Base-by-base conservation (phyloP, 1,140 invertebrate species). In the Bombus superbus region DNA sequence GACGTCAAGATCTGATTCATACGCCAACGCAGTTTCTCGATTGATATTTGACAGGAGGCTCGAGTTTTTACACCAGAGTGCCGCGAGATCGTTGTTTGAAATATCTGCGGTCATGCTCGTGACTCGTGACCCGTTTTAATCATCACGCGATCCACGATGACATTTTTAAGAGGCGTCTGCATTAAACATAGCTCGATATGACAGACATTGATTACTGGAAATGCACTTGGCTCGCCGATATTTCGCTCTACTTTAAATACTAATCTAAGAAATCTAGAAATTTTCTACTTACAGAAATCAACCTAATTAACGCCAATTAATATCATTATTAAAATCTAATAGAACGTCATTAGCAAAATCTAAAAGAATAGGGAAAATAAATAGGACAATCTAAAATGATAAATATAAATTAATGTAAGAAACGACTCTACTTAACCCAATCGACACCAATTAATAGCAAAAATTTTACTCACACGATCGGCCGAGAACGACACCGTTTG, bases 401-500 rank as follows among this genome's bases (percentile, higher is more conserved):
- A 53, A 53, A 53, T 53, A 53, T 53, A 53, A 53, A 53, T 53
- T 22, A 53, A 18, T 53, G 1, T 53, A 53, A 53, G 5, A 53
- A 18, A 47, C 15, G 6, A 47, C 15, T 5, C 15, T 47, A 47
- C 47, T 18, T 53, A 53, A 53, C 6, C 18, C 22, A 53, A 53
- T 53, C 47, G 18, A n/a, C 59, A 1, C 1, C 9, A 28, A 28
- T 62, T 62, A 13, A 28, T 62, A 62, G 9, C 59, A 68, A 40
- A 40, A 71, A 42, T 40, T 66, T 13, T 42, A 93, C 94, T 95
- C 93, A 97, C 97, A 90, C 96, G 94, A 42, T 95, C 93, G 79
- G 96, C 95, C 64, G 94, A 87, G 92, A 97, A 97, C 44, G 94
- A 93, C 13, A 97, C 87, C 2, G 96, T 97, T 93, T 97, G 96